Evolutionary conservation across 2,113 vertebrate species (phyloP).

Genomic region (Tragelaphus imberbis): DNA sequence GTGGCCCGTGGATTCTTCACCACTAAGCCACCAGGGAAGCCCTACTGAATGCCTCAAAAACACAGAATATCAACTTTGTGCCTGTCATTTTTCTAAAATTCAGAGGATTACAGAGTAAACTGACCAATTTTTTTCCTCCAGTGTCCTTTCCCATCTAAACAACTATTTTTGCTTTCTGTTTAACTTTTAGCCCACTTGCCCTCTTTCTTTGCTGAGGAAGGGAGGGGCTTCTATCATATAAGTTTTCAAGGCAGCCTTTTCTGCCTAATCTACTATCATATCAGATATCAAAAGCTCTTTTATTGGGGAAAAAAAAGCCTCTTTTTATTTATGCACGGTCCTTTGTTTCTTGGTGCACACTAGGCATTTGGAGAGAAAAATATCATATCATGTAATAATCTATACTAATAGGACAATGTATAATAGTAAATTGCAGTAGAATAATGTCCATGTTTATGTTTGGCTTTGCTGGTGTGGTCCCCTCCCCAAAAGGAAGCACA

Average conservation of each 20-base stretch:
- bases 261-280: not conserved
- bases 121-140: not conserved
- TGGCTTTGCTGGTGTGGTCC: not conserved
- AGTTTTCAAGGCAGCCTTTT: not conserved
- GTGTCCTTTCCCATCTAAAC: not conserved
- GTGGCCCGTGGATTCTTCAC: not conserved
- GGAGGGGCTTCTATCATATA: not conserved
- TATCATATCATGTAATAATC: not conserved
- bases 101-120: not conserved
- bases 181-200: not conserved
- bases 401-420: not conserved
- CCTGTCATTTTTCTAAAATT: not conserved
- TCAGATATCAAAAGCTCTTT: not conserved
- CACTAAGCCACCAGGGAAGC: not conserved
- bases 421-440: not conserved
- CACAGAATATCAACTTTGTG: not conserved
- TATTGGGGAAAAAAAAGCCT: not conserved
- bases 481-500: not conserved
- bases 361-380: not conserved
- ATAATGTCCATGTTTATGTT: not conserved
- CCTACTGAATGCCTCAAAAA: not conserved
- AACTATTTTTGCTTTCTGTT: not conserved
- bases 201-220: not conserved
- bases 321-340: not conserved
- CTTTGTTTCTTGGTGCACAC: not conserved